phyloP scores from a whole-genome alignment of 2,113 vertebrate species.

The Pluvianellus socialis region DNA sequence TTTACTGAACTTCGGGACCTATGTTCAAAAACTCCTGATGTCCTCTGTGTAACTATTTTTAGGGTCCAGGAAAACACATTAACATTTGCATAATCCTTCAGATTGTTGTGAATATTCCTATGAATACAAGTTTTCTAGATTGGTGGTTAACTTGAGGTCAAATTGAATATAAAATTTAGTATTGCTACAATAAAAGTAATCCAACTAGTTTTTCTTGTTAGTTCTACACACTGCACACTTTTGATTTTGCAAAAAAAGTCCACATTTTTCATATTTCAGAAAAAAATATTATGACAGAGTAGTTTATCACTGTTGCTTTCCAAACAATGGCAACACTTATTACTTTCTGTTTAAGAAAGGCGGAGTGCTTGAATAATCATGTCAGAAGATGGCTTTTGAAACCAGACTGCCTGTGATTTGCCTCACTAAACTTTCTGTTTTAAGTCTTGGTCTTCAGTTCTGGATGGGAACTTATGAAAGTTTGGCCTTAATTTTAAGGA shows the following conservation, averaged over 20 bases:
- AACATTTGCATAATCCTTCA: not conserved
- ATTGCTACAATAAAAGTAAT: not conserved
- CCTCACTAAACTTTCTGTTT: not conserved
- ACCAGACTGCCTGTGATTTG: not conserved
- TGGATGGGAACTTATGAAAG: not conserved
- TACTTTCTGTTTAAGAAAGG: not conserved
- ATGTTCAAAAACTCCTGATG: not conserved
- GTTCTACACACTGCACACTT: not conserved
- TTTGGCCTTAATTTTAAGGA: not conserved
- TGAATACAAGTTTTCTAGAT: not conserved
- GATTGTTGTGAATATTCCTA: not conserved
- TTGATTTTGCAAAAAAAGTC: not conserved
- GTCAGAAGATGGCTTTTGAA: not conserved
- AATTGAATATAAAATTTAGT: not conserved
- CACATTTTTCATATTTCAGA: not conserved
- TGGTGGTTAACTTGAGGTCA: not conserved
- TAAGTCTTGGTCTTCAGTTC: not conserved
- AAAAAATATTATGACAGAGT: not conserved
- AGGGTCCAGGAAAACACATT: not conserved
- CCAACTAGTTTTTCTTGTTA: not conserved
- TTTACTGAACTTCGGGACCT: not conserved
- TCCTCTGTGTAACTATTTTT: not conserved
- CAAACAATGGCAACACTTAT: not conserved
- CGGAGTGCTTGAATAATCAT: not conserved
- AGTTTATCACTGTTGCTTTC: not conserved